A percentile compares a stretch with the other conserved stretches of the same genome.
phyloP scores from a whole-genome alignment of 2,797 vertebrate genomes.

The Crenichthys baileyi region DNA sequence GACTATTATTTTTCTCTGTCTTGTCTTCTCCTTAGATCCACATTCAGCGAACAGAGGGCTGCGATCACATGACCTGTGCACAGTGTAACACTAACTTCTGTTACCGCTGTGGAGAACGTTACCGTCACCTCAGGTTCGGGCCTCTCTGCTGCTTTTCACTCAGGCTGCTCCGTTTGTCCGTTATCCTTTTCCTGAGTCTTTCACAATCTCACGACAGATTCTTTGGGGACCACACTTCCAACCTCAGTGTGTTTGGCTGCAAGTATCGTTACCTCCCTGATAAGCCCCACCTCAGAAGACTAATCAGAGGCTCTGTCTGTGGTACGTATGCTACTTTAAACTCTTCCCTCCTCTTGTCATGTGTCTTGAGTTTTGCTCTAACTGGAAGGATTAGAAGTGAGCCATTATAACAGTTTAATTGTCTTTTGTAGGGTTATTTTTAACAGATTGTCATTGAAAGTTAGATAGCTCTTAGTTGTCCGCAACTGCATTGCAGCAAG shows the following conservation, averaged over 20 bases:
- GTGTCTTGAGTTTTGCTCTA: not conserved
- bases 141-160: not conserved
- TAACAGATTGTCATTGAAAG: no score
- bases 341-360: not conserved
- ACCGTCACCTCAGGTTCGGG: conserved; percentile 87
- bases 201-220: conserved; percentile 72
- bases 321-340: conserved; percentile 80
- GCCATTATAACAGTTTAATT: not conserved
- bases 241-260: conserved; percentile 99
- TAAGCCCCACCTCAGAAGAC: conserved; percentile 93
- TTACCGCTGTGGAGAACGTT: conserved; percentile 97
- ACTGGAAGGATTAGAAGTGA: not conserved
- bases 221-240: conserved; percentile 98
- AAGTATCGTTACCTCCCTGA: conserved; percentile 98
- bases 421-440: not conserved
- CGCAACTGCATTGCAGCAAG: not conserved
- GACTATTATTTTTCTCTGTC: not conserved
- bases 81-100: conserved; percentile 99
- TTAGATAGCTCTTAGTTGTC: not conserved
- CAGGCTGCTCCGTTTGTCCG: not conserved
- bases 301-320: conserved; percentile 95
- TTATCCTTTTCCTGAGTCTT: not conserved
- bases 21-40: conserved; percentile 85
- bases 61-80: conserved; percentile 98
- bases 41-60: conserved; percentile 97